Conservation (phyloP, 2,888 invertebrate genomes). For the Matsumyia berberina region DNA sequence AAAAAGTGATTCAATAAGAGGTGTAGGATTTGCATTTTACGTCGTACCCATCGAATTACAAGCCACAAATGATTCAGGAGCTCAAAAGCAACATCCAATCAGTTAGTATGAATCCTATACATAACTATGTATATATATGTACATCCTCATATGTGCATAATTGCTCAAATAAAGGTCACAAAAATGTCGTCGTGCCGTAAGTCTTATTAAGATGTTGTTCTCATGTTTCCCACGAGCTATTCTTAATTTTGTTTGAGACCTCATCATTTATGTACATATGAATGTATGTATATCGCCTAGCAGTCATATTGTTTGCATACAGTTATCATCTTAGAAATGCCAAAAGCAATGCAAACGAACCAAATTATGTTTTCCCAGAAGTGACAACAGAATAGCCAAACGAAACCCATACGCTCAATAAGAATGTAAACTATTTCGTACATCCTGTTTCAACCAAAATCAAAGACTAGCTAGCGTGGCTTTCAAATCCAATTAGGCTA, state of each 20-base stretch:
- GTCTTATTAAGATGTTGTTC: neutral
- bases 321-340: neutral
- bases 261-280: neutral
- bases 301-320: slow-evolving; percentile 30
- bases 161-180: too few species aligned
- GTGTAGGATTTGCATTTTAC: too few species aligned
- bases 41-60: too few species aligned
- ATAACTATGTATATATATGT: too few species aligned
- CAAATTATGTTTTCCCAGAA: slow-evolving; percentile 57
- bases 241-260: neutral
- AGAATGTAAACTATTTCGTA: slow-evolving; percentile 53
- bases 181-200: too few species aligned
- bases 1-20: too few species aligned
- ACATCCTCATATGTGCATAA: too few species aligned
- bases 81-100: too few species aligned
- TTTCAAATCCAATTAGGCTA: slow-evolving; percentile 70
- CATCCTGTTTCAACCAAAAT: slow-evolving; percentile 44
- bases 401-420: slow-evolving; percentile 12
- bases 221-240: neutral
- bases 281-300: slow-evolving; percentile 4
- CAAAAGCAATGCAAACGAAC: slow-evolving; percentile 4
- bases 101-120: too few species aligned
- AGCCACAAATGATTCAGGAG: too few species aligned
- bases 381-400: slow-evolving; percentile 8
- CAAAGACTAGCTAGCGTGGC: slow-evolving; percentile 25